Evolutionary conservation across 2,888 invertebrate species (phyloP), one percentile per base, ranked within the genome.

Genomic region (Atethmia centrago): DNA sequence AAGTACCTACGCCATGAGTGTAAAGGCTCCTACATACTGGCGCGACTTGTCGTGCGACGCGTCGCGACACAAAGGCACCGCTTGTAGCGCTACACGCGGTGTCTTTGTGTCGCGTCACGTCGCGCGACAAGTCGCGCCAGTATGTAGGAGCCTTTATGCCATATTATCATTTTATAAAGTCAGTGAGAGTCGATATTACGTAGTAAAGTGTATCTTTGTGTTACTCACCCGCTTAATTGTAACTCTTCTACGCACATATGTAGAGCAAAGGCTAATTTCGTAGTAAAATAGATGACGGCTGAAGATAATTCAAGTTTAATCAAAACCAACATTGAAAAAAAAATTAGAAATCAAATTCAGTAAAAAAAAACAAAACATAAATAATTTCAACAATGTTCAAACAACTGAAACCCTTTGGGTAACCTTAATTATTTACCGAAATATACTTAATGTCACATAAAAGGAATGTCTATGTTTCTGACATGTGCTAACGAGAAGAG

Each of bases 401-500:
- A 9, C 21, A 66, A 77, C 40, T 42, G 40, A 45, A 77, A 36
- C 36, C 9, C 12, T 42, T 71, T 53, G 7, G 25, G 9, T 21
- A 19, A 74, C 45, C 53, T 51, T 64, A 28, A 74, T 62, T 80
- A 66, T 31, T 65, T 21, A 68, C 47, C 28, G 14, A 64, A 64
- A 68, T 8, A 45, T 45, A 51, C 28, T 45, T 7, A 10, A 61
- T 74, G 67, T 71, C 66, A 64, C 40, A 25, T 40, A 36, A 16
- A 63, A 19, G 14, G 12, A 53, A 61, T 42, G 58, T 55, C 59
- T 53, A 25, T 75, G 84, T 53, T 70, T 70, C 77, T 88, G 88
- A 87, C 88, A 75, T 87, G 69, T 74, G 76, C 67, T 89, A 88
- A 88, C 83, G 78, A 89, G 88, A 85, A 61, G 56, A 51, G 77